Conservation (phyloP, 2,797 vertebrate species). For the Pteronotus mesoamericanus region DNA sequence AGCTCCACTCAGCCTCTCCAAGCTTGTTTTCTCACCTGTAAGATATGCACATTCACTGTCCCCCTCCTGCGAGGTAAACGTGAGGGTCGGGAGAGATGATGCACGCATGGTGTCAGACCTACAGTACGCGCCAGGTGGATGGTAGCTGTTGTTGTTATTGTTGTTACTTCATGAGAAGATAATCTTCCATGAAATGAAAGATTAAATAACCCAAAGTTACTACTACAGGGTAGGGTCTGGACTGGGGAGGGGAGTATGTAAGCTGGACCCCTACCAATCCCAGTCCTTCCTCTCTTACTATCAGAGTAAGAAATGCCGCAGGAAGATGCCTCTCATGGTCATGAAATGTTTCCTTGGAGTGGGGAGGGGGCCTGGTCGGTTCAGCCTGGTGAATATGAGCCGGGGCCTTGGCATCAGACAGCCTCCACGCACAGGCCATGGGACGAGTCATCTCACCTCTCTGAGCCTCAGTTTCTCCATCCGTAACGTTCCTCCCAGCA, state of each 20-base stretch:
- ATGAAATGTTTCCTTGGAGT: background rate
- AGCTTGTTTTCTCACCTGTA: background rate
- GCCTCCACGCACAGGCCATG: accelerated
- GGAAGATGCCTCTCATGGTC: background rate
- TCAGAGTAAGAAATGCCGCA: background rate
- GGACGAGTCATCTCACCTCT: too few species aligned
- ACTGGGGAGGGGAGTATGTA: background rate
- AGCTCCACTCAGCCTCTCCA: background rate
- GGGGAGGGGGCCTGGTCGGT: background rate
- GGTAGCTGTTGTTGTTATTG: background rate
- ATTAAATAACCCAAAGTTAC: background rate
- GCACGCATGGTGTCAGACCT: accelerated
- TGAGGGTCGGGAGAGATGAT: accelerated
- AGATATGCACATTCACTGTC: background rate
- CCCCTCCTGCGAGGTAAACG: accelerated
- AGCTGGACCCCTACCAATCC: background rate
- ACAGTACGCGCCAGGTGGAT: accelerated
- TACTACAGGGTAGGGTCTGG: background rate
- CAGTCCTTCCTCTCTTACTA: background rate
- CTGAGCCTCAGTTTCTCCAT: background rate
- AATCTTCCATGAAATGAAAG: background rate
- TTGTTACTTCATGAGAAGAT: background rate
- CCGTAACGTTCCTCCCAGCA: background rate
- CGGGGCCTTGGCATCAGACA: background rate
- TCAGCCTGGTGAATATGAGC: background rate